Evolutionary conservation across 2,888 invertebrate genomes (phyloP), one percentile per base, ranked within the genome.

Genomic region (Rapana venosa): DNA sequence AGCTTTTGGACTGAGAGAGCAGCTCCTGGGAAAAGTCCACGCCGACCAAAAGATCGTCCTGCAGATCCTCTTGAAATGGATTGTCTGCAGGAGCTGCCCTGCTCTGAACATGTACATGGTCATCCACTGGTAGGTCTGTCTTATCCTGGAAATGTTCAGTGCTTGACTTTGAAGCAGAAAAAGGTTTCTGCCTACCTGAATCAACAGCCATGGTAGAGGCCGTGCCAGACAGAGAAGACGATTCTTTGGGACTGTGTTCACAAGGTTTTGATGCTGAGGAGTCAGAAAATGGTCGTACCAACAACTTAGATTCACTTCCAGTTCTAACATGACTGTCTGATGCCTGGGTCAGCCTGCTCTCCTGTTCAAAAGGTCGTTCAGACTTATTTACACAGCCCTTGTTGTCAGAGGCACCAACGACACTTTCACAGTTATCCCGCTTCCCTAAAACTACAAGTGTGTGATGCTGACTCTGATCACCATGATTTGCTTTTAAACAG

Each of bases 21-120:
- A 61, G 61, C 22, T 81, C 81, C 35, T 88, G 88, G 30, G 87
- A 90, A 47, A 90, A 74, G 22, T 90, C 90, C 87, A 90, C 83
- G 56, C 87, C 90, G 56, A 70, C 30, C 47, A 90, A 47, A 20
- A 88, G 61, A 13, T 74, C 81, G 58, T 74, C 36, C 84, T 56
- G 84, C 4, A 30, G 81, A 30, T 83, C 81, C 32, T 79, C 77
- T 32, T 32, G 32, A 79, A 79, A 20, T 4, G 11, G 77, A 1
- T 32, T 15, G 17, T 79, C 77, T 32, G 0, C 77, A 17, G 32
- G 11, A 17, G 30, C 77, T 17, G 77, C 20, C 35, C 32, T 79
- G 32, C 77, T 17, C 32, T 79, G 32, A 20, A 32, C 77, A 79
- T 30, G 30, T 30, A 6, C 30, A 30, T 13, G 30, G 1, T 32